A percentile compares a stretch with the other conserved stretches of the same genome.
phyloP scores from a whole-genome alignment of 2,888 invertebrate species.

The Philaethria dido region DNA sequence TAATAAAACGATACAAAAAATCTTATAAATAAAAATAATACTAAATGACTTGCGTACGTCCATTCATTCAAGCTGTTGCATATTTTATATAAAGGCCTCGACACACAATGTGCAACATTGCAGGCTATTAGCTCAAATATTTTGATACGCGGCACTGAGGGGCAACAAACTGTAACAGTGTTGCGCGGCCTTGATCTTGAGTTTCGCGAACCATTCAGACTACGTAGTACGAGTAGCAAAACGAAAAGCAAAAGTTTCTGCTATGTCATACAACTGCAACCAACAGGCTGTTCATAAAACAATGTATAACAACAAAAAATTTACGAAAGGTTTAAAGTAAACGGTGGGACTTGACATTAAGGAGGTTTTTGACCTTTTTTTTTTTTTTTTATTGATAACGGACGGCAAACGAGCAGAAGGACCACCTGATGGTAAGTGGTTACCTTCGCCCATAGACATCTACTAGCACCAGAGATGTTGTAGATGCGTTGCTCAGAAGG shows the following conservation, averaged over 20 bases:
- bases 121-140: conserved; percentile 18
- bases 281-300: no score
- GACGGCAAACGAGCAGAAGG: no score
- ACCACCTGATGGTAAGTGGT: no score
- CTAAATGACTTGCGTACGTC: neutral
- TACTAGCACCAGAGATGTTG: no score
- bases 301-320: no score
- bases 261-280: neutral
- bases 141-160: conserved; percentile 11
- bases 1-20: neutral
- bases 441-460: no score
- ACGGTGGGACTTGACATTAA: no score
- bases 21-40: neutral
- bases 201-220: conserved; percentile 9
- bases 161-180: conserved; percentile 36
- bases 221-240: neutral
- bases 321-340: no score
- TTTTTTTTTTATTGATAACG: no score
- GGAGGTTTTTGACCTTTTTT: no score
- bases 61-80: conserved; percentile 2
- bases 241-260: conserved; percentile 2
- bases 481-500: no score
- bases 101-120: conserved; percentile 15
- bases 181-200: conserved; percentile 35
- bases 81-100: neutral